phyloP scores from a whole-genome alignment of 2,113 vertebrate genomes.

The Lontra canadensis region DNA sequence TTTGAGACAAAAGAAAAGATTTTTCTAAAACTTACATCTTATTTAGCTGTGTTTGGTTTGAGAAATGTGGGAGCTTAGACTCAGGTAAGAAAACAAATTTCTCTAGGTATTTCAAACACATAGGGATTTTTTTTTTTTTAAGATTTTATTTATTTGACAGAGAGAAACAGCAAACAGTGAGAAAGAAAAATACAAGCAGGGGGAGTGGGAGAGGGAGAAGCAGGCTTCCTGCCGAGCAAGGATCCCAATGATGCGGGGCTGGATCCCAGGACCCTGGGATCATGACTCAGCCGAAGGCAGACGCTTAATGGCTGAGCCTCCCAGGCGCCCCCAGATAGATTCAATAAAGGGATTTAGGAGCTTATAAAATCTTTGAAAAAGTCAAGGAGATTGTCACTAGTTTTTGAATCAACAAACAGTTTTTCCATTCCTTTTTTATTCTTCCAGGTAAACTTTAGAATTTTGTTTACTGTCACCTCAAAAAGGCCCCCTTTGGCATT shows the following conservation, averaged over 20 bases:
- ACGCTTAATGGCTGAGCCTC: too few relatives aligned
- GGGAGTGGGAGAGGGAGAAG: too few relatives aligned
- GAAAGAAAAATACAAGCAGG: too few relatives aligned
- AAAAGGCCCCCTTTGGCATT: background rate
- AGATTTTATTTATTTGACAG: too few relatives aligned
- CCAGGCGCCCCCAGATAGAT: background rate
- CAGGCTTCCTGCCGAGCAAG: too few relatives aligned
- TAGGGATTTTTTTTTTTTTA: background rate
- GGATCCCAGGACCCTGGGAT: too few relatives aligned
- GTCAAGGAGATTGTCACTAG: background rate
- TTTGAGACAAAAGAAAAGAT: conserved; percentile 15
- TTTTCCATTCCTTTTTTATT: background rate
- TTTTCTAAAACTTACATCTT: background rate
- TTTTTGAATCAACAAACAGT: background rate
- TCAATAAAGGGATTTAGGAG: background rate
- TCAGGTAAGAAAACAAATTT: background rate
- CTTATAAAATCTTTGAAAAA: background rate
- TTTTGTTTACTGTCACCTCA: background rate
- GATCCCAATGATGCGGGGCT: too few relatives aligned
- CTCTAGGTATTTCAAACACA: background rate
- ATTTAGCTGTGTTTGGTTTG: background rate
- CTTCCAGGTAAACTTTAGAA: background rate
- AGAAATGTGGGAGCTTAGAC: background rate
- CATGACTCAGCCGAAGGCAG: too few relatives aligned
- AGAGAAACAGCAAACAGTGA: too few relatives aligned